Base-by-base conservation (phyloP, 2,888 invertebrate species). In the Rhorus exstirpatorius region DNA sequence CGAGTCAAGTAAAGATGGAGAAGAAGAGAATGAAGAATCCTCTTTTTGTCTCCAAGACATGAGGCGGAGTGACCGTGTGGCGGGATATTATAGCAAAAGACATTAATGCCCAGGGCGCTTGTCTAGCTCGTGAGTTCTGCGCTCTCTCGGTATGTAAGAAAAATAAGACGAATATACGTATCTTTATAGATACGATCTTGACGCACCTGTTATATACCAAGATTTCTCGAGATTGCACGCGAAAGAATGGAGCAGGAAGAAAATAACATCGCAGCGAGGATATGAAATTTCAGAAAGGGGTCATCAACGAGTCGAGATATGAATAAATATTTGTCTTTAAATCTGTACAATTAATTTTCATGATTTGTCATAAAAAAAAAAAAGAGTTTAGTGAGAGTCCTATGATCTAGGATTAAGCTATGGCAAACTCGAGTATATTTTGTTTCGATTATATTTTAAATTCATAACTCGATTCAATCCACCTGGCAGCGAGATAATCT, bases 121-220 rank as follows among this genome's bases (percentile, higher is more conserved):
- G 65, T 26, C 53, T 21, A 53, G 53, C 67, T 67, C 49, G 14
- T 8, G 35, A 67, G 49, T 51, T 46, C n/a, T n/a, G n/a, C n/a
- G n/a, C n/a, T n/a, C n/a, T 46, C 49, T 49, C 49, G 49, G 19
- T 26, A 14, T 3, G n/a, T 19, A 7, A 21, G 35, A 14, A 51
- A 49, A 51, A 51, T 35, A 67, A 51, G n/a, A 49, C 31, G 14
- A 1, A 8, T n/a, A 61, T 61, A 61, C 31, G 12, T 58, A 58
- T 26, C 10, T 46, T 0, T 19, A 31, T 38, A 68, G n/a, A n/a
- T 14, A n/a, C 24, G 55, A 41, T 55, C 17, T 17, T 21, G 41
- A 60, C 31, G 72, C 79, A 79, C 72, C 79, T 79, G 79, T 72
- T 79, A 46, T 38, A 38, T n/a, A n/a, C n/a, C n/a, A 14, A 72